Evolutionary conservation across 92 coral and sea anemone species (phyloP).

Genomic region (Phenganax marumi): DNA sequence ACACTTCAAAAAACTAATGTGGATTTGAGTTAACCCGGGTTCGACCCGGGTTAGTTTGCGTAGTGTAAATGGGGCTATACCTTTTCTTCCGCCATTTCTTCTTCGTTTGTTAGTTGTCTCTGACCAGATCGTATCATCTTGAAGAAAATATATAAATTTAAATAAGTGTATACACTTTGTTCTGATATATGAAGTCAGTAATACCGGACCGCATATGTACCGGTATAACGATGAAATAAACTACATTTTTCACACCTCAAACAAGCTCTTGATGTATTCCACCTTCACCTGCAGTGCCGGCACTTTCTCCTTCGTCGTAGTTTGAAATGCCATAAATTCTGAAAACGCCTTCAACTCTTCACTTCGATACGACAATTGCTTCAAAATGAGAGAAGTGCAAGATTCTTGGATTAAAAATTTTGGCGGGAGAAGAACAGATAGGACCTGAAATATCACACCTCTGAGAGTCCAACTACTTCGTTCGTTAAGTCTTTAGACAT

Average conservation of each 20-base stretch:
- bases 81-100: conserved; percentile 84
- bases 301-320: conserved; percentile 67
- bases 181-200: neutral
- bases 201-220: neutral
- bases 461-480: conserved; percentile 62
- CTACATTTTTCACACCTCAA: conserved; percentile 60
- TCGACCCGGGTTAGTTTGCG: no score
- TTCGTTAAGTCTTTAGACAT: conserved; percentile 67
- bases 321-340: conserved; percentile 65
- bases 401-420: no score
- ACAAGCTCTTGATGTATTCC: conserved; percentile 91
- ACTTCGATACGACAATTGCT: conserved; percentile 73
- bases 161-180: neutral
- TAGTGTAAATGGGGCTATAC: conserved; percentile 43
- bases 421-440: no score
- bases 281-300: conserved; percentile 81
- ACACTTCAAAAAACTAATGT: no score
- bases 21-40: no score
- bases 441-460: conserved; percentile 54
- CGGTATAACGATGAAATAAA: neutral
- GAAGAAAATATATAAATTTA: conserved; percentile 1
- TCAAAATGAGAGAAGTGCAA: neutral
- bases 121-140: conserved; percentile 86
- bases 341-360: conserved; percentile 81
- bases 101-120: conserved; percentile 83